These are phyloP conservation scores for Pollicipes pollicipes DNA, from an alignment of 1,140 invertebrate genomes.

Conservation along the genomic window DNA sequence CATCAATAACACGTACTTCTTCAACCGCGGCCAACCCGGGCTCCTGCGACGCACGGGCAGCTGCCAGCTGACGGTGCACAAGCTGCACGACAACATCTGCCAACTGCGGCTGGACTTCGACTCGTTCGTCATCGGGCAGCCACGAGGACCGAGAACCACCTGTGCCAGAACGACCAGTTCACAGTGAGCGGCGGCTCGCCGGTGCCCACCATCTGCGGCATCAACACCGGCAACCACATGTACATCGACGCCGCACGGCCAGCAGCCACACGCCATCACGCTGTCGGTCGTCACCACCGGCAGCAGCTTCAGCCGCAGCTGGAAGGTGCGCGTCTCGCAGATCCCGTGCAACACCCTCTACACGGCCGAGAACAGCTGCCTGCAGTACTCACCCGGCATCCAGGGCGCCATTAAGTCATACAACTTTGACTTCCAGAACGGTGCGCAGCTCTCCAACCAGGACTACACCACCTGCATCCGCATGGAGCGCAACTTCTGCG, in stretches of 20 bases:
- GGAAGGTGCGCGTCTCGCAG: conserved; percentile 19
- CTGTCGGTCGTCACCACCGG: conserved; percentile 19
- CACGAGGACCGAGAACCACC: background rate
- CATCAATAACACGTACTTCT: background rate
- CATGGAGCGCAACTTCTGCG: conserved; percentile 69
- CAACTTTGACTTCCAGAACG: conserved; percentile 54
- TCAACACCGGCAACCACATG: conserved; percentile 56
- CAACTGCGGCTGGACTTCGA: conserved; percentile 1
- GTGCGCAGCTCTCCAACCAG: conserved; percentile 66
- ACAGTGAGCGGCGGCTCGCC: conserved; percentile 24
- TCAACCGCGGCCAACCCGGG: background rate
- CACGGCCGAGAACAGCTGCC: conserved; percentile 13
- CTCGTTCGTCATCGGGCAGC: background rate
- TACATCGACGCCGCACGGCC: background rate
- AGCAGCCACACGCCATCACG: conserved; percentile 8
- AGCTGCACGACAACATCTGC: background rate
- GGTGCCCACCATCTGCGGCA: conserved; percentile 58
- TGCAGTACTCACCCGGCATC: conserved; percentile 13
- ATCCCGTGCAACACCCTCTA: conserved; percentile 17
- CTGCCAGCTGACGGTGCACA: background rate
- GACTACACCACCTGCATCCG: conserved; percentile 71
- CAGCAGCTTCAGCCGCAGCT: conserved; percentile 17
- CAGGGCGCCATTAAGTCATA: conserved; percentile 37
- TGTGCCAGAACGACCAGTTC: background rate
- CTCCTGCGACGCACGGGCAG: background rate